Evolutionary conservation across 2,113 vertebrate species (phyloP), one percentile per base, ranked within the genome.

Genomic region (Bambusicola thoracicus): DNA sequence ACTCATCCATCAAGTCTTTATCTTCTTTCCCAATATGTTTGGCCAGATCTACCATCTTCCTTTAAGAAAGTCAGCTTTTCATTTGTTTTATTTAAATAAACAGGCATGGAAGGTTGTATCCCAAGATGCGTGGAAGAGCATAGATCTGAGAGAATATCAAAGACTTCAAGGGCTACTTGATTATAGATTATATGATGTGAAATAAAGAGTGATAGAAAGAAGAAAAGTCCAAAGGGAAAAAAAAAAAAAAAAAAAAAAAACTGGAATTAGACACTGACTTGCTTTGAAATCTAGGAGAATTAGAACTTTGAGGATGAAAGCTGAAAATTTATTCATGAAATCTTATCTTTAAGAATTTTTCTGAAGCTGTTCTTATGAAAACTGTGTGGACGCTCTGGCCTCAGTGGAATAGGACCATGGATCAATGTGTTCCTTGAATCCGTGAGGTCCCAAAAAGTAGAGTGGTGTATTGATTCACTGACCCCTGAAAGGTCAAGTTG

Each of bases 301-400:
- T 51, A 65, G 16, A 32, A 62, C 55, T 86, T 87, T 58, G 58
- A 93, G 72, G 41, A 80, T 91, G 63, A 84, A 94, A 87, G 59
- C 38, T n/a, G 24, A 78, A 72, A 67, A 85, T 51, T 61, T 87
- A 79, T 76, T 89, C 25, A 89, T 81, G 9, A 81, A 49, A 73
- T 82, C 76, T 66, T n/a, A 5, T 65, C 22, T 85, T 79, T 40
- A 30, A 85, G 38, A 93, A 85, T 77, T 91, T 95, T 91, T 59
- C 48, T 68, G 16, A 61, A 79, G 34, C 48, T 72, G 11, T 13
- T 78, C 11, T 67, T 41, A 49, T 6, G 20, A 92, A 85, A 65
- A 29, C 49, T 44, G 6, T 44, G 53, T 14, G 30, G 21, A 49
- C 77, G 8, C n/a, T 58, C 58, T 68, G 40, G 21, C 14, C 1